Evolutionary conservation across 2,888 invertebrate genomes (phyloP), one percentile per base, ranked within the genome.

Genomic region (Mythimna lalbum): DNA sequence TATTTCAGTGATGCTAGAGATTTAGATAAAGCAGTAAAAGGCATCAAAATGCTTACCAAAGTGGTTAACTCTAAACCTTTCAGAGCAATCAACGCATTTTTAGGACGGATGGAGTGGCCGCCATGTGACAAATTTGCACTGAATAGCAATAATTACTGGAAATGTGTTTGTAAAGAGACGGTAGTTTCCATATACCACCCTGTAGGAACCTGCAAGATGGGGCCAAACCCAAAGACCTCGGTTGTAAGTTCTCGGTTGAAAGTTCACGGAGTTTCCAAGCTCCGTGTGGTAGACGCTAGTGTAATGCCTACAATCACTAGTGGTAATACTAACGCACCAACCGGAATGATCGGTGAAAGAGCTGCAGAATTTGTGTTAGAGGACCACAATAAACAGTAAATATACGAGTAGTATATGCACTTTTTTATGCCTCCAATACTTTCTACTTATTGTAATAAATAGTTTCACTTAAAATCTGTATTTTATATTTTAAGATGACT

Each of bases 291-390:
- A 0, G 98, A 98, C 88, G 98, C 97, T 0, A 98, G 98, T 65
- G 96, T 98, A 63, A 98, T 98, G 98, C 98, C 98, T 0, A 95
- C 90, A 4, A 96, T 97, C 60, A 96, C 97, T 0, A 98, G 98
- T 86, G 98, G 97, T 0, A 98, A 98, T 88, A 98, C 98, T 0
- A 98, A 98, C 86, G 98, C 97, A 0, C 97, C 98, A 0, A 96
- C 96, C 0, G 97, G 98, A 14, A 98, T 98, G 98, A 97, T 98
- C 61, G 98, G 97, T 0, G 98, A 98, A 88, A 97, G 97, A 86
- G 98, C 96, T 0, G 96, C 97, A 0, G 98, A 98, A 89, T 95
- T 53, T 3, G 19, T 55, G 4, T 7, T 55, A 9, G 9, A 55
- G 10, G 55, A 55, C 9, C 19, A 55, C 31, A 31, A 55, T 19